Conservation (phyloP, 2,113 vertebrate species). For the Lepus americanus region DNA sequence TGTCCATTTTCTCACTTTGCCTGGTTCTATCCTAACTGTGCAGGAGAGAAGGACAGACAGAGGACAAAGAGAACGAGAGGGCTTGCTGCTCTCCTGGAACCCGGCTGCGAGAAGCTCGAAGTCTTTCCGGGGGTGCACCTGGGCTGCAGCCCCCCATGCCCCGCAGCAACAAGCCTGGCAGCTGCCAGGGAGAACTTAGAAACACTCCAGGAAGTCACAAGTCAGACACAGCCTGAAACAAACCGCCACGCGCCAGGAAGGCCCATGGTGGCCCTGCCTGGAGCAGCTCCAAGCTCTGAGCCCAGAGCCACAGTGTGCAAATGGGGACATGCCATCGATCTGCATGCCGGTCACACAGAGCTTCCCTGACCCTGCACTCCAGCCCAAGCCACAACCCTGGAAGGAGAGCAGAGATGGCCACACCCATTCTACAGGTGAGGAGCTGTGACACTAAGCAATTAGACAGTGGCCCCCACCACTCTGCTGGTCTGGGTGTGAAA, state of each 20-base stretch:
- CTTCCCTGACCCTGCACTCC: background rate
- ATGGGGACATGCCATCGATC: background rate
- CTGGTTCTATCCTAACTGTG: background rate
- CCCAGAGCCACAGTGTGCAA: background rate
- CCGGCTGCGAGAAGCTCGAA: background rate
- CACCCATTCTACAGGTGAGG: background rate
- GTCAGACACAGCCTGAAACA: background rate
- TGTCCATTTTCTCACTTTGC: background rate
- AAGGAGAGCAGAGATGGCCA: background rate
- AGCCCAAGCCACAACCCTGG: background rate
- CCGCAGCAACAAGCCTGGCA: background rate
- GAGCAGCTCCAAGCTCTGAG: background rate
- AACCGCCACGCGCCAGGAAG: background rate
- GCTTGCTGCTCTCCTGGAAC: background rate
- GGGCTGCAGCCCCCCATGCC: background rate
- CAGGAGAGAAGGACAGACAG: background rate
- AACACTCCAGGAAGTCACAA: rapidly evolving
- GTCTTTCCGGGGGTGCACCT: background rate
- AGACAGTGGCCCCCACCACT: background rate
- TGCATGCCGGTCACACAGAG: background rate
- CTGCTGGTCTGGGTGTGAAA: background rate
- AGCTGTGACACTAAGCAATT: background rate
- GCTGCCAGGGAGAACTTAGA: background rate
- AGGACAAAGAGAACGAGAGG: no score
- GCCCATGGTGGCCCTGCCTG: background rate